Evolutionary conservation across 1,140 invertebrate species (phyloP).

Genomic region (Drosophila subobscura): DNA sequence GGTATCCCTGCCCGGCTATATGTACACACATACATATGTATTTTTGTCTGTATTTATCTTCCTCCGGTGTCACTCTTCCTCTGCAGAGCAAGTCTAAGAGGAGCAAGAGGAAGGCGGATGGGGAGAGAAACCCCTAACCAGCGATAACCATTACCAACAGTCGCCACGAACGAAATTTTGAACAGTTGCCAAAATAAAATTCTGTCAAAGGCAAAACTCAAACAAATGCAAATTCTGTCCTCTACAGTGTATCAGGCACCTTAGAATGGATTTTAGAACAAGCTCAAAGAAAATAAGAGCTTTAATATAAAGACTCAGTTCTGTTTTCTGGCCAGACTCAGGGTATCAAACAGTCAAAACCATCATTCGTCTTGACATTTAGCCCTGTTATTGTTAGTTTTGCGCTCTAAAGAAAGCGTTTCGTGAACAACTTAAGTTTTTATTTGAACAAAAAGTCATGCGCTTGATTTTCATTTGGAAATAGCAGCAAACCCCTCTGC

Average conservation of each 20-base stretch:
- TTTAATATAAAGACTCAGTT: neutral
- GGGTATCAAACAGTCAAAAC: constrained; percentile 17
- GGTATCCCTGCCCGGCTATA: too few relatives aligned
- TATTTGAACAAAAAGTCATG: constrained; percentile 44
- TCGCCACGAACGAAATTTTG: constrained; percentile 46
- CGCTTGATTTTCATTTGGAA: constrained; percentile 5
- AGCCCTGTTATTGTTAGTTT: constrained; percentile 39
- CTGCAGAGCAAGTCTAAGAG: constrained; percentile 12
- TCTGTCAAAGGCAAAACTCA: constrained; percentile 21
- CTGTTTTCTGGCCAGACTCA: neutral
- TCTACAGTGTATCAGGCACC: constrained; percentile 13
- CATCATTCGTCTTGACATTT: constrained; percentile 1
- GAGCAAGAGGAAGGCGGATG: too few relatives aligned
- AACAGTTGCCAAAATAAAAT: constrained; percentile 58
- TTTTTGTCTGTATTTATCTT: neutral
- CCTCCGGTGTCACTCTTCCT: constrained; percentile 18
- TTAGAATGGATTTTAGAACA: neutral
- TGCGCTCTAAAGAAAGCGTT: constrained; percentile 50
- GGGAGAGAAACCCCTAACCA: constrained; percentile 23
- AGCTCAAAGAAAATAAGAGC: neutral
- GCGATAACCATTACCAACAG: constrained; percentile 23
- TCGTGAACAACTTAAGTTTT: constrained; percentile 20
- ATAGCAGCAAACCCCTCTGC: constrained; percentile 18
- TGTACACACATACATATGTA: too few relatives aligned
- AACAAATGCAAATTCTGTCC: constrained; percentile 12